Percentiles rank a stretch among this genome's conserved stretches.
Evolutionary conservation across 1,140 invertebrate species (phyloP).

Genomic region (Panonychus citri): DNA sequence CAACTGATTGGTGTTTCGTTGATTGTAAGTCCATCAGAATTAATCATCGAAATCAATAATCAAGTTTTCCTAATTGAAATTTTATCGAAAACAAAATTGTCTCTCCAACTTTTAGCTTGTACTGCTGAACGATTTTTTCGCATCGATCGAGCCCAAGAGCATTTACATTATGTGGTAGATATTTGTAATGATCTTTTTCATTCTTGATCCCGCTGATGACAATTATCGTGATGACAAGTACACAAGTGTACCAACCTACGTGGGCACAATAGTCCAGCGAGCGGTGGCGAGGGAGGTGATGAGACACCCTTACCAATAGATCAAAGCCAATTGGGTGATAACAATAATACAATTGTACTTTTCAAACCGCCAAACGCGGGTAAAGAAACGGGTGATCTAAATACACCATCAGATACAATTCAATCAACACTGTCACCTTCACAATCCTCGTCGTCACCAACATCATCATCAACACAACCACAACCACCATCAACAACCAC

Average conservation of each 20-base stretch:
- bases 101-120: conserved; percentile 51
- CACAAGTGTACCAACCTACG: neutral
- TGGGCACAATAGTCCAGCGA: neutral
- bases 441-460: too few species aligned
- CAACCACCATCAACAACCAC: too few species aligned
- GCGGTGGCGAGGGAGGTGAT: neutral
- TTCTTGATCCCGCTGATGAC: conserved; percentile 44
- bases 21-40: conserved; percentile 43
- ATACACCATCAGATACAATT: too few species aligned
- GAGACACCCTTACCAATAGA: neutral
- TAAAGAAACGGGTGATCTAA: too few species aligned
- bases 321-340: neutral
- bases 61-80: too few species aligned
- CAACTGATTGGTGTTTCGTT: conserved; percentile 60
- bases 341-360: neutral
- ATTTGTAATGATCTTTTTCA: conserved; percentile 58
- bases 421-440: too few species aligned
- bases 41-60: neutral
- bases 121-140: conserved; percentile 81
- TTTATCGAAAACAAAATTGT: too few species aligned
- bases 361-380: neutral
- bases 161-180: conserved; percentile 75
- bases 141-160: conserved; percentile 74
- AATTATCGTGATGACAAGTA: neutral
- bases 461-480: too few species aligned